Percentiles rank a stretch among this genome's conserved stretches.
Conservation (phyloP, 1,140 invertebrate species). For the Atopsyche davidsoni region DNA sequence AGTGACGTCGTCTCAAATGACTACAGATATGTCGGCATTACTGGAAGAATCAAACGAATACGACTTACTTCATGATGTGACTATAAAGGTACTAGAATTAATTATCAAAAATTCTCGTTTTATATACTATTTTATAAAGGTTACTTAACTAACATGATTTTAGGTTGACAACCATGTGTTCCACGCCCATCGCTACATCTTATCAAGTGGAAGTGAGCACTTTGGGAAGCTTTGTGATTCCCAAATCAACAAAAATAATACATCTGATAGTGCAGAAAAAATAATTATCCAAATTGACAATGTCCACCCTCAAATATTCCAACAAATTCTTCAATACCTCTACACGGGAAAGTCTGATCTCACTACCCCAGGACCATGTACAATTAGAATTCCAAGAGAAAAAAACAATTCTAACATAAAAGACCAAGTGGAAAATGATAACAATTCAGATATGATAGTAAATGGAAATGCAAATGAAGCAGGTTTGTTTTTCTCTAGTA, state of each 20-base stretch:
- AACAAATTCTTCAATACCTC: conserved; percentile 58
- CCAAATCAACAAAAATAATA: conserved; percentile 13
- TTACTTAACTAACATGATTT: conserved; percentile 23
- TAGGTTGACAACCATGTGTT: conserved; percentile 49
- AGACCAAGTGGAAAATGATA: background rate
- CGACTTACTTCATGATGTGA: conserved; percentile 63
- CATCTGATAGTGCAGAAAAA: conserved; percentile 30
- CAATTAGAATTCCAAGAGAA: conserved; percentile 39
- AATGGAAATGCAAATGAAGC: no score
- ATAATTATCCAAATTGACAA: conserved; percentile 43
- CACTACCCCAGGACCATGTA: conserved; percentile 46
- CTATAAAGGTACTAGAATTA: conserved; percentile 48
- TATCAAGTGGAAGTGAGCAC: conserved; percentile 54
- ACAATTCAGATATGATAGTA: no score
- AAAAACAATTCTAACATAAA: conserved; percentile 13
- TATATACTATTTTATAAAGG: background rate
- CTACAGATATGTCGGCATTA: conserved; percentile 50
- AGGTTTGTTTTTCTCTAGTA: no score
- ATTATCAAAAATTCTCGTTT: background rate
- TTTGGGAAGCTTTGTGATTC: conserved; percentile 42
- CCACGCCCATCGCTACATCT: conserved; percentile 63
- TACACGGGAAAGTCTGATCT: conserved; percentile 64
- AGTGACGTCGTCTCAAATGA: conserved; percentile 40
- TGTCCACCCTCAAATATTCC: conserved; percentile 56
- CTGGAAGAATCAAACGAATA: conserved; percentile 51